phyloP scores from a whole-genome alignment of 2,888 invertebrate genomes.

The Eupeodes latifasciatus region DNA sequence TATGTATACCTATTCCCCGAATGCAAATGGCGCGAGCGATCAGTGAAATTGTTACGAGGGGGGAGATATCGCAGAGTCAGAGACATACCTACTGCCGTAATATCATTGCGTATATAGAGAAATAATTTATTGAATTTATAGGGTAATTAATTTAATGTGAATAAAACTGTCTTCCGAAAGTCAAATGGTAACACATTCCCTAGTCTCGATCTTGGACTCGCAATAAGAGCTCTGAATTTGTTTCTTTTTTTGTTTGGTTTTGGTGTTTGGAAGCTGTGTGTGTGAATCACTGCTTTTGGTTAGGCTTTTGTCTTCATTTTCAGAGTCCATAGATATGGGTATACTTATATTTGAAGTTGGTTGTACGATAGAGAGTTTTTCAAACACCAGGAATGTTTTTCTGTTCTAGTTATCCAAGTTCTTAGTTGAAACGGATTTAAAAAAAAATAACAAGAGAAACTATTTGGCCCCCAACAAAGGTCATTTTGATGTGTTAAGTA shows the following conservation, averaged over 20 bases:
- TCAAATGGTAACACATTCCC: constrained; percentile 77
- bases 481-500: neutral
- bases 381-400: constrained; percentile 17
- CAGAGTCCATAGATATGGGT: neutral
- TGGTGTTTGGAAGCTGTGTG: constrained; percentile 44
- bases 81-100: neutral
- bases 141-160: constrained; percentile 78
- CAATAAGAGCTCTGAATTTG: neutral
- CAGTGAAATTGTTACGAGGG: constrained; percentile 51
- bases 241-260: neutral
- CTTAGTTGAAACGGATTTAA: neutral
- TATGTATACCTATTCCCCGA: neutral
- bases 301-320: constrained; percentile 57
- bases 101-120: constrained; percentile 62
- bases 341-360: neutral
- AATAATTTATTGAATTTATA: constrained; percentile 78
- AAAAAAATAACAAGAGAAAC: neutral
- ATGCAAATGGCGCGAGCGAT: constrained; percentile 59
- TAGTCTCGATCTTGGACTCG: constrained; percentile 9
- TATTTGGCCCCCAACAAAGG: neutral
- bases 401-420: neutral
- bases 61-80: too few relatives aligned
- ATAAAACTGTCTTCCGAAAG: constrained; percentile 77
- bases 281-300: constrained; percentile 63
- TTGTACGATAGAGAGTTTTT: constrained; percentile 7